Base-by-base conservation (phyloP, 2,113 vertebrate species). In the Carettochelys insculpta region DNA sequence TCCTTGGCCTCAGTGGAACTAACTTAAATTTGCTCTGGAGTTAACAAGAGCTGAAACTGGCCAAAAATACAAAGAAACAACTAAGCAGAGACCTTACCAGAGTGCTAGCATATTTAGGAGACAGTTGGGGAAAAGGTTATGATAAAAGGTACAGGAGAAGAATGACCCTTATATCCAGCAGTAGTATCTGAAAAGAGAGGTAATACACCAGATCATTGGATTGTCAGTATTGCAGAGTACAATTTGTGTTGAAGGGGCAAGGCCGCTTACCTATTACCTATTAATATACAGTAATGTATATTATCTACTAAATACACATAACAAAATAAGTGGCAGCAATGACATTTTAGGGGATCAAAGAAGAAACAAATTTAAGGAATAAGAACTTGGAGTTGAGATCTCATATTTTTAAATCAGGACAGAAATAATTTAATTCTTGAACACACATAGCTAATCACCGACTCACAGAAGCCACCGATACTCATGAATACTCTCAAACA, bases 1-100 rank as follows among this genome's bases (percentile, higher is more conserved):
- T 2, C 0, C 1, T 5, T 31, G 20, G 45, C 10, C 38, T 2
- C 0, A 0, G 16, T 71, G 24, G 1, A 2, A 31, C 65, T 65
- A 45, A 20, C 19, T 56, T 20, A 12, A 76, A 38, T 29, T 0
- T 58, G 29, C 7, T 43, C 8, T 1, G 2, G 31, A 52, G 20
- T 2, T 1, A 0, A 8, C 38, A 31, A 0, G 41, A 50, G 8
- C 0, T 0, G 1, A 11, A 83, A 38, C 48, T 3, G 2, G 3
- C 11, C 48, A 52, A 71, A 73, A 58, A 19, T 38, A 11, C 34
- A 31, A 61, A 1, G 14, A 52, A 52, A 52, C 17, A 34, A 34
- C 56, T 61, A 34, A 61, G 56, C 29, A 61, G 3, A 50, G 52
- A 68, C 2, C 3, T 6, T 6, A 3, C 38, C 24, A 31, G 4